These are phyloP conservation scores for Alectoris magna DNA, from an alignment of 2,797 vertebrate species.

Conservation along the genomic window DNA sequence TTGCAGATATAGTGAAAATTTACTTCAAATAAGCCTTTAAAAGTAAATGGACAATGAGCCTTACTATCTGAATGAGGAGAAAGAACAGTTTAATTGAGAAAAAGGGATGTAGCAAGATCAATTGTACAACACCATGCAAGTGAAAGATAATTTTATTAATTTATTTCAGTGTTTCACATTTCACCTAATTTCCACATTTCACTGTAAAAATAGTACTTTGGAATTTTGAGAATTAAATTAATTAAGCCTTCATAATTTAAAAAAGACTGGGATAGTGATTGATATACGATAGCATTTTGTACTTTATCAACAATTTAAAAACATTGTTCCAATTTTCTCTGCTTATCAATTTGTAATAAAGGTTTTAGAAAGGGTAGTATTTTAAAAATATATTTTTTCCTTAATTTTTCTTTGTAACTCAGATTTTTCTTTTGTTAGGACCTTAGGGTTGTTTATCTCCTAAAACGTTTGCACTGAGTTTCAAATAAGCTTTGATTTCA, in stretches of 20 bases:
- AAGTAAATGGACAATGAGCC: background rate
- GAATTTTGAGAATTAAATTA: background rate
- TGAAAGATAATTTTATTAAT: background rate
- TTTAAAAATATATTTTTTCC: background rate
- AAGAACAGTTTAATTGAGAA: background rate
- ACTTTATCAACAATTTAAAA: background rate
- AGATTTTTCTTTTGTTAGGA: background rate
- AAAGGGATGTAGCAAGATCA: background rate
- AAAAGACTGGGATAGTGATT: fast-evolving
- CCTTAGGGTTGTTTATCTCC: background rate
- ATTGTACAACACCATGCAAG: background rate
- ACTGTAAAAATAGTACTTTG: background rate
- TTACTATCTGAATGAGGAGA: background rate
- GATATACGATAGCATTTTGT: background rate
- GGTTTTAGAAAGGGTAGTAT: background rate
- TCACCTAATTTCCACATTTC: background rate
- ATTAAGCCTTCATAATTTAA: background rate
- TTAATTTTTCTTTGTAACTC: fast-evolving
- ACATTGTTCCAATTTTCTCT: background rate
- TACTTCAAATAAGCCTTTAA: background rate
- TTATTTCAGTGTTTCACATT: background rate
- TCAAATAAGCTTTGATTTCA: background rate
- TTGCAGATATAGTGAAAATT: slow-evolving; percentile 49
- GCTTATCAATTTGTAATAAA: background rate
- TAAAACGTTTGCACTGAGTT: background rate